Base-by-base conservation (phyloP, 2,797 vertebrate species). In the Pelodytes ibericus region DNA sequence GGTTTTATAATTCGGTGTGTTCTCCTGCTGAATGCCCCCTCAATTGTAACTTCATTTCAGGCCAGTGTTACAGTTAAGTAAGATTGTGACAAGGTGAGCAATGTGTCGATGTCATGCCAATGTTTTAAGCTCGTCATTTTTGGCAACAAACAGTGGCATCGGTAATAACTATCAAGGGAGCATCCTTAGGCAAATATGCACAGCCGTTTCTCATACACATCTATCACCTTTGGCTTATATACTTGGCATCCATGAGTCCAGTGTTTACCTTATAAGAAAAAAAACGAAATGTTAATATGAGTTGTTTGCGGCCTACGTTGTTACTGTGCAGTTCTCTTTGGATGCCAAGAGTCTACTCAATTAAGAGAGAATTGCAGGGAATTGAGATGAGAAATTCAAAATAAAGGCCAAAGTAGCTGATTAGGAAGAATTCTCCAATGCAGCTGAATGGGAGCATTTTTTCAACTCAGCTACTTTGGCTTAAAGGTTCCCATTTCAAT, bases 131-230 rank as follows among this genome's bases (percentile, higher is more conserved):
- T 29, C 56, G 27, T 51, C 58, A 39, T 58, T 66, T 57, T 26
- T 71, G 69, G 75, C 53, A 77, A 3, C 22, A 65, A 27, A 16
- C 49, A 47, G 20, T 60, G 49, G 65, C 63, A 73, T 68, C 47
- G 47, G 64, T 44, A 57, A 67, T 78, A 73, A 76, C 51, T 71
- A 71, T 57, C 53, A 39, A 8, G 53, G 39, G 62, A 78, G 61
- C n/a, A 58, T 24, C 39, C 16, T 33, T 69, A 30, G 71, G 63
- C 62, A 68, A 56, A n/a, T 18, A 44, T 24, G 71, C 58, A 57
- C 47, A 44, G 56, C 56, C 27, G n/a, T 71, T 56, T 73, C 63
- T 68, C 70, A 59, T 66, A 53, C 31, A 72, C 62, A 69, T 63
- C 33, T 29, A 25, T 68, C 57, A 36, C 15, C 51, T 36, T 58